Conservation (phyloP, 2,888 invertebrate species). For the Chloromyia formosa region DNA sequence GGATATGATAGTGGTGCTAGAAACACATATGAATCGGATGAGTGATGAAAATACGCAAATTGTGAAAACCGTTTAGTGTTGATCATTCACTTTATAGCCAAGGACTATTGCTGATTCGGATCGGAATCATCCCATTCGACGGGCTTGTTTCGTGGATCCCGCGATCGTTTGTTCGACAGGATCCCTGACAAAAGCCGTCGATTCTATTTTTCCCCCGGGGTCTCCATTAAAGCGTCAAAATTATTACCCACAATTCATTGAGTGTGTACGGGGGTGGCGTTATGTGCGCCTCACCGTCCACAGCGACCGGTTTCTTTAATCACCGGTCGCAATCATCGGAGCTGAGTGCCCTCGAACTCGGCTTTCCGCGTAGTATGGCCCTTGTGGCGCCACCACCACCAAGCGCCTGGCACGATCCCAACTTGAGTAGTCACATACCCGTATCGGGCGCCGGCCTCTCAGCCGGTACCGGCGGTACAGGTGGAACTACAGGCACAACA, state of each 20-base stretch:
- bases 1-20: too few relatives aligned
- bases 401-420: slow-evolving; percentile 69
- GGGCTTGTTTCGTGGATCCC: not conserved
- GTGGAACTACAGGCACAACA: slow-evolving; percentile 60
- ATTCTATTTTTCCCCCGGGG: slow-evolving; percentile 20
- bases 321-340: slow-evolving; percentile 63
- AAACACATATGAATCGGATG: too few relatives aligned
- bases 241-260: slow-evolving; percentile 65
- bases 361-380: slow-evolving; percentile 67
- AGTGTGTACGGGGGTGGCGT: slow-evolving; percentile 66
- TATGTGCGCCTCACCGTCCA: slow-evolving; percentile 66
- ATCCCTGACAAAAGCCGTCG: not conserved
- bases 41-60: too few relatives aligned
- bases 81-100: too few relatives aligned
- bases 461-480: slow-evolving; percentile 66
- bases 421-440: slow-evolving; percentile 63
- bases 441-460: slow-evolving; percentile 64
- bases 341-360: slow-evolving; percentile 63
- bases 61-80: too few relatives aligned
- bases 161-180: slow-evolving; percentile 22
- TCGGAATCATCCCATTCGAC: too few relatives aligned
- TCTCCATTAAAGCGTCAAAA: slow-evolving; percentile 61
- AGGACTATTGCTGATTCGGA: too few relatives aligned
- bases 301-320: slow-evolving; percentile 64
- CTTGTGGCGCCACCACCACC: slow-evolving; percentile 69